These are phyloP conservation scores for Diorhabda sublineata DNA, from an alignment of 1,140 invertebrate species.

Conservation along the genomic window DNA sequence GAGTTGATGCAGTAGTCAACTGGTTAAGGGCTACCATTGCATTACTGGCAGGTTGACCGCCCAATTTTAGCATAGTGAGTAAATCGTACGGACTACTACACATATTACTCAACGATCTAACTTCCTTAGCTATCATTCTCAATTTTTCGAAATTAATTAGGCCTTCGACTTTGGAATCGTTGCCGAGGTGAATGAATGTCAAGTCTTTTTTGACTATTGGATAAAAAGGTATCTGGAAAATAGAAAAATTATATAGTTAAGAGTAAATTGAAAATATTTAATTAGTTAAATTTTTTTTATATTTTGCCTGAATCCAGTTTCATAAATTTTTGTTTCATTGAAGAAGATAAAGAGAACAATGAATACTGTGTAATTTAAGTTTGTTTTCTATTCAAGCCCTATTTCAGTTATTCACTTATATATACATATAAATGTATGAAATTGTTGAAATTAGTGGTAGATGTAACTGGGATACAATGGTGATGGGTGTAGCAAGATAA, in stretches of 20 bases:
- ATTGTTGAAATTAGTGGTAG: too few relatives aligned
- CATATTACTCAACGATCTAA: constrained; percentile 91
- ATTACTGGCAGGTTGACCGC: constrained; percentile 79
- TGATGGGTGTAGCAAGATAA: too few relatives aligned
- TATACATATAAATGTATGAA: too few relatives aligned
- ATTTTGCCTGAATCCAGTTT: too few relatives aligned
- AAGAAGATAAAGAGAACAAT: too few relatives aligned
- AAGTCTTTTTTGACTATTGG: constrained; percentile 96
- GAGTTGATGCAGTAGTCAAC: constrained; percentile 64
- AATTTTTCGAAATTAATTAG: constrained; percentile 98
- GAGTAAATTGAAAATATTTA: background rate
- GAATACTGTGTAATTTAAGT: too few relatives aligned
- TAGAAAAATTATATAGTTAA: background rate
- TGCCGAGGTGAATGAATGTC: constrained; percentile 96
- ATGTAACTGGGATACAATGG: too few relatives aligned
- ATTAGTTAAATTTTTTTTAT: too few relatives aligned
- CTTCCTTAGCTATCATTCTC: constrained; percentile 97
- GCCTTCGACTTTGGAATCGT: constrained; percentile 89
- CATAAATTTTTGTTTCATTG: too few relatives aligned
- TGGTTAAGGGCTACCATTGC: constrained; percentile 88
- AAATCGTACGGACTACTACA: constrained; percentile 91
- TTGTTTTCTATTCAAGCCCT: too few relatives aligned
- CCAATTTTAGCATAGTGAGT: constrained; percentile 76
- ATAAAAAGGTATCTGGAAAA: constrained; percentile 86
- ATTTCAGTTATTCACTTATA: too few relatives aligned